These are phyloP conservation scores for Alcis repandata DNA, from an alignment of 2,888 invertebrate genomes.

Conservation along the genomic window DNA sequence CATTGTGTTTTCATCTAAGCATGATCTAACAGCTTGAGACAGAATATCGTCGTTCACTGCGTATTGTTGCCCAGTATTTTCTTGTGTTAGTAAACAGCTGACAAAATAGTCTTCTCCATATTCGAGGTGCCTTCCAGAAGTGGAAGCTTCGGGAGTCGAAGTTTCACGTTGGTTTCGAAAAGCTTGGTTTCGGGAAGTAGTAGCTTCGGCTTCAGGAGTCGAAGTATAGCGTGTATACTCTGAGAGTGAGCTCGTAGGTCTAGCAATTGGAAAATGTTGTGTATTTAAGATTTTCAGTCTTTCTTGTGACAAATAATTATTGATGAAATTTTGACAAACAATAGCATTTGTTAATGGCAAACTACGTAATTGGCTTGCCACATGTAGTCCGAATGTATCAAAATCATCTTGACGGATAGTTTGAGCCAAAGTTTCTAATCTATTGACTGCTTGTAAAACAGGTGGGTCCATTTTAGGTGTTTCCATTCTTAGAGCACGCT, in stretches of 20 bases:
- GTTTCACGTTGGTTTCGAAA: constrained; percentile 49
- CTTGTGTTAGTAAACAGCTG: constrained; percentile 57
- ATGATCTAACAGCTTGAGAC: constrained; percentile 56
- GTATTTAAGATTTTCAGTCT: constrained; percentile 49
- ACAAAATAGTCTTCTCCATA: constrained; percentile 62
- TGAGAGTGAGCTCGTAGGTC: constrained; percentile 50
- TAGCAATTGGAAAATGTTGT: constrained; percentile 49
- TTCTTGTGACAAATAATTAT: constrained; percentile 51
- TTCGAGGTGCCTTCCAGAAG: constrained; percentile 56
- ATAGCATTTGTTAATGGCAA: constrained; percentile 49
- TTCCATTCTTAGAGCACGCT: constrained; percentile 47
- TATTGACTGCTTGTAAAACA: constrained; percentile 49
- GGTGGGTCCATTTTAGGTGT: constrained; percentile 48
- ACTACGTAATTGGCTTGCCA: constrained; percentile 54
- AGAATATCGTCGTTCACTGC: constrained; percentile 57
- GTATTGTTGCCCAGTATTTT: constrained; percentile 59
- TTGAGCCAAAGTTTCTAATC: constrained; percentile 46
- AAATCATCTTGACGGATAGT: constrained; percentile 52
- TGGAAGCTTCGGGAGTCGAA: constrained; percentile 50
- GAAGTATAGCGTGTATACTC: constrained; percentile 48
- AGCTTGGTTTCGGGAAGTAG: constrained; percentile 52
- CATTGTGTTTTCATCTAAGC: constrained; percentile 49
- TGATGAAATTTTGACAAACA: constrained; percentile 54
- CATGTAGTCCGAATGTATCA: constrained; percentile 53
- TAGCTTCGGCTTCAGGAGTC: constrained; percentile 50